phyloP scores from a whole-genome alignment of 2,888 invertebrate genomes.

The Cephus nigrinus region DNA sequence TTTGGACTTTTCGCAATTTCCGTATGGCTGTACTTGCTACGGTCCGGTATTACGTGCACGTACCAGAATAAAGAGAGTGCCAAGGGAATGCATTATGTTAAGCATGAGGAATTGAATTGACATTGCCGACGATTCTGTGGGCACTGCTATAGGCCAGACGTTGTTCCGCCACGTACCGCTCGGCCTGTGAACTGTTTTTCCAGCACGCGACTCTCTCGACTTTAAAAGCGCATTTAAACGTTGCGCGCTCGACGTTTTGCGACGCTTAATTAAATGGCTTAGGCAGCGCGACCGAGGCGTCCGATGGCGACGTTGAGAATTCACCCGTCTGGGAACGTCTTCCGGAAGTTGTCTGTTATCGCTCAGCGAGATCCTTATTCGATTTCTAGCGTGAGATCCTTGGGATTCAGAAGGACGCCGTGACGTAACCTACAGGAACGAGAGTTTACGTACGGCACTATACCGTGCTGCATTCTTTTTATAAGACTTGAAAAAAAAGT shows the following conservation, averaged over 20 bases:
- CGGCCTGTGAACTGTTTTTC: not conserved
- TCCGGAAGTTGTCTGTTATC: not conserved
- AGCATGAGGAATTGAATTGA: not conserved
- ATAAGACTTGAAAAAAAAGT: not conserved
- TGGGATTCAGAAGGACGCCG: not conserved
- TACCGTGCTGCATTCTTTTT: not conserved
- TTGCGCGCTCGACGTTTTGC: not conserved
- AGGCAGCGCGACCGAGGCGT: not conserved
- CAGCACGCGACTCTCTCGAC: not conserved
- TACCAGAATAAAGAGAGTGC: not conserved
- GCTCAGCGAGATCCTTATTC: not conserved
- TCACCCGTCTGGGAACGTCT: not conserved
- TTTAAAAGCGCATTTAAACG: not conserved
- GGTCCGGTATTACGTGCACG: not conserved
- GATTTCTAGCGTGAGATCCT: not conserved
- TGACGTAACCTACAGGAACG: not conserved
- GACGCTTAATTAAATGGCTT: not conserved
- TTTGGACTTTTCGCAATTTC: not conserved
- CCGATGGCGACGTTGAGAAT: not conserved
- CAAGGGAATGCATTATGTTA: not conserved
- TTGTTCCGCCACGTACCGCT: not conserved
- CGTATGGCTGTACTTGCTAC: not conserved
- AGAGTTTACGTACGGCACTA: not conserved
- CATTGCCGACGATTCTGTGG: not conserved
- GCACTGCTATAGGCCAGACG: not conserved